A percentile compares a stretch with the other conserved stretches of the same genome.
phyloP scores from a whole-genome alignment of 2,888 invertebrate genomes.

The Dynastes maya region DNA sequence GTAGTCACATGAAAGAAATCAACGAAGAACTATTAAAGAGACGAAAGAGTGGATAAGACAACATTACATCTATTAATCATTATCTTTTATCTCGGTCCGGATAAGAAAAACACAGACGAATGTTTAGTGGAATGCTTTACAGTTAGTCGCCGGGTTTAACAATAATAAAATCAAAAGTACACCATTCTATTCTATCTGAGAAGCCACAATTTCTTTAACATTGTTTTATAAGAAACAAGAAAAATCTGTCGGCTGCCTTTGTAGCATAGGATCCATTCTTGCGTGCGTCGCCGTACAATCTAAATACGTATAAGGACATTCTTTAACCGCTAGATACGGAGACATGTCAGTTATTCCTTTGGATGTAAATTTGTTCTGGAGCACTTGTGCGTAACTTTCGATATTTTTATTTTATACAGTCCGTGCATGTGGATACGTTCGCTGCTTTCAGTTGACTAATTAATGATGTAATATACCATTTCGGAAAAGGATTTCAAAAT shows the following conservation, averaged over 20 bases:
- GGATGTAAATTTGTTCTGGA: slow-evolving; percentile 70
- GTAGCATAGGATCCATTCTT: slow-evolving; percentile 68
- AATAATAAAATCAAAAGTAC: slow-evolving; percentile 59
- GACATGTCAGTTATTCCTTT: slow-evolving; percentile 70
- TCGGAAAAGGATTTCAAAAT: slow-evolving; percentile 29
- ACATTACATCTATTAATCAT: slow-evolving; percentile 49
- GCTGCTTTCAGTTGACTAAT: slow-evolving; percentile 41
- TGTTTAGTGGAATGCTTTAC: slow-evolving; percentile 50
- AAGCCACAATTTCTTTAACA: slow-evolving; percentile 67
- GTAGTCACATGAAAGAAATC: slow-evolving; percentile 21
- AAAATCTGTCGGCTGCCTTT: slow-evolving; percentile 69
- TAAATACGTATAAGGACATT: slow-evolving; percentile 70
- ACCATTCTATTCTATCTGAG: slow-evolving; percentile 64
- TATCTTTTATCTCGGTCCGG: slow-evolving; percentile 46
- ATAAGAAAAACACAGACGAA: slow-evolving; percentile 46
- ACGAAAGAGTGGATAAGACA: slow-evolving; percentile 36
- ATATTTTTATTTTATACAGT: slow-evolving; percentile 46
- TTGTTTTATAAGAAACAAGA: slow-evolving; percentile 68
- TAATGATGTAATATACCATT: slow-evolving; percentile 30
- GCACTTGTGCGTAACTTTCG: slow-evolving; percentile 66
- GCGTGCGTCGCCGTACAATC: slow-evolving; percentile 68
- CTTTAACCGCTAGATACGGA: slow-evolving; percentile 69
- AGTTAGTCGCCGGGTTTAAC: slow-evolving; percentile 48
- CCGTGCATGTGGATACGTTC: slow-evolving; percentile 15
- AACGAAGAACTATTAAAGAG: slow-evolving; percentile 35